phyloP scores from a whole-genome alignment of 2,797 vertebrate species.

The Sebastiscus tertius region DNA sequence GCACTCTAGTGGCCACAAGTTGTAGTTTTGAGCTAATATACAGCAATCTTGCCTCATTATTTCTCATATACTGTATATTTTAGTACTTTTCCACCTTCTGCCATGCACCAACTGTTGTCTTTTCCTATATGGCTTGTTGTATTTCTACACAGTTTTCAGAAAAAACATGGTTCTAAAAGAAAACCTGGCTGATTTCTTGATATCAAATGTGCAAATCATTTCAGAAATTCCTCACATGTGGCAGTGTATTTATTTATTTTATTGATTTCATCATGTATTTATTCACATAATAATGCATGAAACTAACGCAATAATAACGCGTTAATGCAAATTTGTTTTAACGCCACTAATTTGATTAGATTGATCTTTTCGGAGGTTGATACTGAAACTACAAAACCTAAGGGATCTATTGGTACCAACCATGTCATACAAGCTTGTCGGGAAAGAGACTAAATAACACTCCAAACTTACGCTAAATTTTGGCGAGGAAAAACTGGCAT shows the following conservation, averaged over 20 bases:
- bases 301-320: not conserved
- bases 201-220: not conserved
- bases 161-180: not conserved
- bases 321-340: no score
- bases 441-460: no score
- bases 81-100: not conserved
- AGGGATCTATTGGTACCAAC: no score
- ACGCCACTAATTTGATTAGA: no score
- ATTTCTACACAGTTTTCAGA: not conserved
- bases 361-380: no score
- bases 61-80: not conserved
- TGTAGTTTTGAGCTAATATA: not conserved
- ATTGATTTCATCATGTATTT: not conserved
- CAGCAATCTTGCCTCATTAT: not conserved
- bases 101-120: not conserved
- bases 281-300: not conserved
- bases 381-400: no score
- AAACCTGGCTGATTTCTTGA: not conserved
- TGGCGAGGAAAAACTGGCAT: no score
- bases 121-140: not conserved
- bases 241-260: not conserved
- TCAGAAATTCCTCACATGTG: not conserved
- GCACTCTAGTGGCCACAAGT: constrained; percentile 45
- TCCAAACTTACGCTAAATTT: no score
- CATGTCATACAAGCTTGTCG: no score